Evolutionary conservation across 2,113 vertebrate genomes (phyloP), one percentile per base, ranked within the genome.

Genomic region (Dinomys branickii): DNA sequence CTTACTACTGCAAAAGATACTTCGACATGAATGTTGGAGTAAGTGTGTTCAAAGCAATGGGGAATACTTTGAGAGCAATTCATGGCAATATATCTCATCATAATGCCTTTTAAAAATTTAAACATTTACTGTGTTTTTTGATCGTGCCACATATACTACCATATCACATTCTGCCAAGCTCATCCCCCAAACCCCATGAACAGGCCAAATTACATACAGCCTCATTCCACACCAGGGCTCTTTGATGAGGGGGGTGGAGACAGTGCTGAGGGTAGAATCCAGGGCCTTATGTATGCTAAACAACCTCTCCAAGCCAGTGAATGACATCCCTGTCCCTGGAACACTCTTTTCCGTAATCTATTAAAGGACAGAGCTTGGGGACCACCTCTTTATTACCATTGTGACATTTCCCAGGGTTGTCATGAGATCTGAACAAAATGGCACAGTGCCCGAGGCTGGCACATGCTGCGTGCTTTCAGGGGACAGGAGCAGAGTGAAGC

Each of bases 401-500:
- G 5, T 24, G 75, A 71, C 30, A 24, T 7, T 24, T 35, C 35
- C 26, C 13, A 30, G 24, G 35, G 85, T 9, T 75, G 26, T n/a
- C 38, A 5, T 4, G 56, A 54, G 63, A 17, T 24, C 35, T 30
- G 35, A 58, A 41, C 0, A 5, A 16, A 19, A 44, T 0, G 4
- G 63, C 7, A 1, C 8, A 3, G 12, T 0, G 3, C 1, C 35
- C 5, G 71, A 38, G 52, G 38, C 47, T 3, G 2, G 44, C 10
- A 5, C 2, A 10, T 0, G 6, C 35, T 19, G 41, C 12, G 1
- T 38, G 81, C 16, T 85, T 65, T 19, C 3, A 22, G 63, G 71
- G 5, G 28, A 7, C 0, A 0, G 8, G 52, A 89, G 54, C 4
- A 0, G 4, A n/a, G 38, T 7, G 1, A 6, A 41, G 50, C 75